phyloP scores from a whole-genome alignment of 2,797 vertebrate species.

The Erpetoichthys calabaricus region DNA sequence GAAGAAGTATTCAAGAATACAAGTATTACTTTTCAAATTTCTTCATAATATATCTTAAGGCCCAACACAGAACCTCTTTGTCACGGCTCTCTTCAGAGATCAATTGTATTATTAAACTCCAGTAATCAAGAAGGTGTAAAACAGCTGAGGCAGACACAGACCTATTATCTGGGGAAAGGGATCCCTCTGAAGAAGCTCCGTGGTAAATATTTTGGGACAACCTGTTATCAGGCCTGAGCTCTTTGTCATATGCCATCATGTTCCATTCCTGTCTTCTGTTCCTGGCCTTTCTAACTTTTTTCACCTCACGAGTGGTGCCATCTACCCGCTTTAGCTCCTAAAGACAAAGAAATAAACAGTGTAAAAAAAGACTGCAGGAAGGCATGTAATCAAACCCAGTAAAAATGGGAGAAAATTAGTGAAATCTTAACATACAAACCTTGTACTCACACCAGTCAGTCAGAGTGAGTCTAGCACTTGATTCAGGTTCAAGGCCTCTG shows the following conservation, averaged over 20 bases:
- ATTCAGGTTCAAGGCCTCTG: no score
- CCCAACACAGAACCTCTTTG: background rate
- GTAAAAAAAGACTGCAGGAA: slow-evolving; percentile 17
- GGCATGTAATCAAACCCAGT: slow-evolving; percentile 13
- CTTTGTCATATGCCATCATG: slow-evolving; percentile 98
- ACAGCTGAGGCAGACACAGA: slow-evolving; percentile 24
- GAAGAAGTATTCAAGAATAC: no score
- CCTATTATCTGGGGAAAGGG: slow-evolving; percentile 93
- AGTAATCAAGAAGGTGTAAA: background rate
- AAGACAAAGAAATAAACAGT: slow-evolving; percentile 33
- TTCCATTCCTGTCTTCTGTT: slow-evolving; percentile 99
- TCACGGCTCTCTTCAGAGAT: background rate
- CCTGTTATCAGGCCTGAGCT: slow-evolving; percentile 90
- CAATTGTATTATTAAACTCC: background rate
- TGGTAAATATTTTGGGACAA: slow-evolving; percentile 77
- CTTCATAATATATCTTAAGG: background rate
- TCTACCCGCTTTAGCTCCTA: slow-evolving; percentile 94
- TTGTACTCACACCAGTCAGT: no score
- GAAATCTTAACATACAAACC: background rate
- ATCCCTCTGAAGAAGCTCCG: slow-evolving; percentile 84
- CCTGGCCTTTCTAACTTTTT: slow-evolving; percentile 95
- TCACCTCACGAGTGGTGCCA: slow-evolving; percentile 89
- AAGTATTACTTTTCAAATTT: no score
- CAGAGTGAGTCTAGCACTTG: no score
- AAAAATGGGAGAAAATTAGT: slow-evolving; percentile 8